Conservation (phyloP, 2,113 vertebrate genomes). For the Perognathus longimembris region DNA sequence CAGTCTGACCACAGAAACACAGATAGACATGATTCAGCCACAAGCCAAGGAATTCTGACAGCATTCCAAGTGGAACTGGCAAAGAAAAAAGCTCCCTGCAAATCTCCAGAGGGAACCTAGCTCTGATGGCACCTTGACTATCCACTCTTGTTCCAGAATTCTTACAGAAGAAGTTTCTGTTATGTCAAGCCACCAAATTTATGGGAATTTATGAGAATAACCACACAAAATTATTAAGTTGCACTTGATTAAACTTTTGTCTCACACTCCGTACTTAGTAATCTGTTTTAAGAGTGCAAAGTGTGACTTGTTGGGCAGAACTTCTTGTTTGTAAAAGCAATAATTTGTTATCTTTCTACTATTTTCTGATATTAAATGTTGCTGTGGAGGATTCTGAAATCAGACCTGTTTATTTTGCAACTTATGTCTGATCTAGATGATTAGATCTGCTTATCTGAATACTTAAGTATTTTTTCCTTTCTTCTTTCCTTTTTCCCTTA, state of each 20-base stretch:
- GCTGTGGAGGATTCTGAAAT: background rate
- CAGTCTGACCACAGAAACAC: background rate
- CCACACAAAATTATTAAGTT: background rate
- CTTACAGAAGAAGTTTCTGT: background rate
- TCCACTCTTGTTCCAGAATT: background rate
- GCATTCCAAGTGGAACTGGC: background rate
- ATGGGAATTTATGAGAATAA: background rate
- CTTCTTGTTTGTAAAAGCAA: background rate
- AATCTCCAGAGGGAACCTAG: background rate
- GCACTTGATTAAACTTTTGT: constrained; percentile 6
- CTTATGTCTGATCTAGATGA: background rate
- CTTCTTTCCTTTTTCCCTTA: background rate
- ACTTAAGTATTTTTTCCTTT: background rate
- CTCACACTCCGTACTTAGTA: background rate
- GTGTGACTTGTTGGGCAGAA: background rate
- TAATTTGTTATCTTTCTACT: background rate
- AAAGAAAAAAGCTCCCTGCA: background rate
- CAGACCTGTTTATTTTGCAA: background rate
- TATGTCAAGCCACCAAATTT: background rate
- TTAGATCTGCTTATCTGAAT: background rate
- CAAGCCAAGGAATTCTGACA: background rate
- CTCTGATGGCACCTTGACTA: background rate
- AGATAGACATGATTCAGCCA: background rate
- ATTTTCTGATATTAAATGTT: background rate
- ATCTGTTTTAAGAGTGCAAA: background rate